Conservation (phyloP, 2,888 invertebrate genomes). For the Nymphalis c-album region DNA sequence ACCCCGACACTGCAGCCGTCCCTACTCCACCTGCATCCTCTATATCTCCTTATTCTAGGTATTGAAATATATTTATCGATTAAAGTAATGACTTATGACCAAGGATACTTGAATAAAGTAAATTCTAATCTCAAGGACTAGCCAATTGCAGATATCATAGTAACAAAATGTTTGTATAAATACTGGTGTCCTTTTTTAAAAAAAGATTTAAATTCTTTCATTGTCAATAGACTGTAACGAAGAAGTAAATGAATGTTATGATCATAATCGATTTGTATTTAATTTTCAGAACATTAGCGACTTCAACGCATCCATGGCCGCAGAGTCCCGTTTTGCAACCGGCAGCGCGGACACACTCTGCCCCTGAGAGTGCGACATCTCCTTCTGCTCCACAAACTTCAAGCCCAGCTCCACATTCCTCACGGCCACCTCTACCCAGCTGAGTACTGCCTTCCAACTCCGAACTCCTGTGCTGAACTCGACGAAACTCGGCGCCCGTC, state of each 20-base stretch:
- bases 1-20: conserved; percentile 92
- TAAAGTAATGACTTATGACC: background rate
- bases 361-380: conserved; percentile 83
- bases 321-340: conserved; percentile 89
- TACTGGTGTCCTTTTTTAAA: no score
- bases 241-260: no score
- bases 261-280: background rate
- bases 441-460: conserved; percentile 82
- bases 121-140: no score
- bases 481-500: conserved; percentile 79
- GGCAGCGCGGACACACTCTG: conserved; percentile 86
- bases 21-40: conserved; percentile 77
- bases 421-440: conserved; percentile 77
- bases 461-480: conserved; percentile 82
- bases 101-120: no score
- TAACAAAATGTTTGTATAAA: no score
- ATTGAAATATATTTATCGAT: conserved; percentile 22
- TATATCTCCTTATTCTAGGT: conserved; percentile 83
- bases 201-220: no score
- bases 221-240: no score
- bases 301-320: conserved; percentile 89
- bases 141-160: no score
- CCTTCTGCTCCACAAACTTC: conserved; percentile 71
- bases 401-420: conserved; percentile 66
- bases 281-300: conserved; percentile 80